Conservation (phyloP, 2,113 vertebrate species). For the cattle (Bos taurus) region ARS-UCD2.0 NC_037339.1:50158001-50158500, state of each 20-base stretch:
- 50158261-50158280: background rate
- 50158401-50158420: conserved; percentile 15
- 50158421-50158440: conserved; percentile 18
- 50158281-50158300: background rate
- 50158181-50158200: background rate
- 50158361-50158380: background rate
- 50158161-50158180: background rate
- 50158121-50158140: background rate
- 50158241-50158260: background rate
- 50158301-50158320: background rate
- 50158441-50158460: conserved; percentile 51
- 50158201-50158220: background rate
- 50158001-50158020: background rate
- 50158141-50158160: background rate
- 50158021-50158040: background rate
- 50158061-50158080: background rate
- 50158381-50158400: background rate
- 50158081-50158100: background rate
- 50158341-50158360: conserved; percentile 30
- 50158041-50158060: background rate
- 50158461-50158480: conserved; percentile 46
- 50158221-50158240: background rate
- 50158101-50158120: background rate
- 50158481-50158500: conserved; percentile 56
- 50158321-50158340: conserved; percentile 13